Base-by-base conservation (phyloP, 2,113 vertebrate genomes). In the Channa maculata region DNA sequence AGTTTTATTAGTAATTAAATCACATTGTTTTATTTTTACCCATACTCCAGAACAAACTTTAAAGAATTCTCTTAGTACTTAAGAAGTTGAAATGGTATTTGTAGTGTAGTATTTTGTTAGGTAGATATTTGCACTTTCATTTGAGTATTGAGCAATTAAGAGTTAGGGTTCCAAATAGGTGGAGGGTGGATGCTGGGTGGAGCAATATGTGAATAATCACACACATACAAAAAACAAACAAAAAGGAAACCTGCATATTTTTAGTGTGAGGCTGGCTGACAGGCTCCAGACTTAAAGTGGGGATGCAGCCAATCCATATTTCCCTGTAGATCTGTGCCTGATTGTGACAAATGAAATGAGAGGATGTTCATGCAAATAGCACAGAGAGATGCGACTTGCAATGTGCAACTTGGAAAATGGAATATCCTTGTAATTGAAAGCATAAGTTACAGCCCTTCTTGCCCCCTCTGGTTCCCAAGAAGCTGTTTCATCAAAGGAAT, bases 351-450 rank as follows among this genome's bases (percentile, higher is more conserved):
- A 87, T 85, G 52, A 63, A 76, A 78, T 38, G 14, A 41, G 61
- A 62, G 15, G 33, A 81, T 82, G 13, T 71, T 80, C 48, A 70
- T 62, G 77, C 72, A 92, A 85, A 81, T 77, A 68, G 73, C 63
- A 50, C 37, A 50, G 71, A 77, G 62, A 65, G 69, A 82, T 65
- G 57, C 52, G 69, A 71, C 61, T 14, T 65, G 66, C 72, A 81
- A 76, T 65, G 58, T 59, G 60, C 50, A 77, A 59, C 77, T 64
- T 80, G 78, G 69, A 60, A 83, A 84, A 88, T 84, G 80, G 86
- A 89, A 91, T 86, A 86, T 88, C 62, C 63, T 53, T 54, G 85
- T 91, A 87, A 91, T 86, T 91, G 85, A 91, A 90, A 91, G 77
- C 78, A 85, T 73, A 90, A 89, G 80, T 89, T 89, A 89, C 70